Percentiles rank a stretch among this genome's conserved stretches.
These are phyloP conservation scores for Sorex araneus DNA, from an alignment of 2,113 vertebrate genomes.

Conservation along the genomic window DNA sequence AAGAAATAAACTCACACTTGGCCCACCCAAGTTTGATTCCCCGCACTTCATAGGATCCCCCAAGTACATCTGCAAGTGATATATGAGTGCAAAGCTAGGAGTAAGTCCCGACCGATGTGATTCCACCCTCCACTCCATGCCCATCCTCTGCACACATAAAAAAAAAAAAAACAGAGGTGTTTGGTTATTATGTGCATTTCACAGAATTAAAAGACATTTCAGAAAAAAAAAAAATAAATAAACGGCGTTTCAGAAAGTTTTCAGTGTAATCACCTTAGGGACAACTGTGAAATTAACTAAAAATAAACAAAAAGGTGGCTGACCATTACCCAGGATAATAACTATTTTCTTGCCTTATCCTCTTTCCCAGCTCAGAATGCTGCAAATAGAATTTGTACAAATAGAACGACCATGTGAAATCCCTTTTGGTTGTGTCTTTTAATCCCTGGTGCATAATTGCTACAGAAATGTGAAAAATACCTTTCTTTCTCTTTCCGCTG, in stretches of 20 bases:
- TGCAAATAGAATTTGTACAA: conserved; percentile 64
- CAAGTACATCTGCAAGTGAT: no score
- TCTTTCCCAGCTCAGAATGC: conserved; percentile 54
- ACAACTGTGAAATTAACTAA: not conserved
- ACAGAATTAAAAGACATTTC: no score
- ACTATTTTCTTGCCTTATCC: conserved; percentile 53
- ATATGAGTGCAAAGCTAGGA: no score
- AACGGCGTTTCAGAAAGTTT: conserved; percentile 5
- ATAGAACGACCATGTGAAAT: conserved; percentile 75
- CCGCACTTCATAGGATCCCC: no score
- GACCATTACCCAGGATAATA: conserved; percentile 45
- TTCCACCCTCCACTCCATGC: no score
- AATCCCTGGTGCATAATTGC: conserved; percentile 69
- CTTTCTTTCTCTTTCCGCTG: conserved; percentile 2
- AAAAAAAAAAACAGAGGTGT: not conserved
- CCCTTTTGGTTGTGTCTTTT: conserved; percentile 67
- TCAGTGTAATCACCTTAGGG: not conserved
- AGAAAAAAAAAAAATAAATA: no score
- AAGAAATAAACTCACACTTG: not conserved
- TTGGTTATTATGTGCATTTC: no score
- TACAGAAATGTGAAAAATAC: conserved; percentile 75
- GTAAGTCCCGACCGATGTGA: no score
- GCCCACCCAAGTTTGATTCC: no score
- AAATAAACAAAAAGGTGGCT: conserved; percentile 43
- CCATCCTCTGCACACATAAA: conserved; percentile 1